Base-by-base conservation (phyloP, 2,888 invertebrate species). In the Tribolium freemani region DNA sequence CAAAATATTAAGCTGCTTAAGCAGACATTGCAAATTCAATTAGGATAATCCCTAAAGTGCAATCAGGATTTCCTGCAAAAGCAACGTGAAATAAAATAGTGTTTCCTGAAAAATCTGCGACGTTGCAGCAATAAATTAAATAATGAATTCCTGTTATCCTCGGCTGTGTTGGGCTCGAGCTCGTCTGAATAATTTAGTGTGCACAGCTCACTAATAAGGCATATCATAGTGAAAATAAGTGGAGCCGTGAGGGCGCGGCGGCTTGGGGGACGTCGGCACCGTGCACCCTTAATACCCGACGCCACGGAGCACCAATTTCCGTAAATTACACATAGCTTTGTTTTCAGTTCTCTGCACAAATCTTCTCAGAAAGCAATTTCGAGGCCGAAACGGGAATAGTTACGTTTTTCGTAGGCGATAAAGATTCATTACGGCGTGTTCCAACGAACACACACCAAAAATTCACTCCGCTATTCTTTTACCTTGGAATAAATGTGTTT, bases 311-410 rank as follows among this genome's bases (percentile, higher is more conserved):
- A 85, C 86, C 87, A 86, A 87, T 88, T 88, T 87, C 85, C 88
- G 84, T 87, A 88, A 88, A 88, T 88, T 87, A 88, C 87, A 87
- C 85, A 86, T 84, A 85, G 87, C 87, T 88, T 88, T 88, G 88
- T 88, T 88, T 88, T 84, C 84, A 82, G 84, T 83, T 82, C 82
- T 82, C 83, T 82, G 84, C 86, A 87, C 87, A 88, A 88, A 88
- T 88, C 87, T 87, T 85, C 85, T 83, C 86, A 83, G 85, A 87
- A 88, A 87, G 87, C 87, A 87, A 87, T 87, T 87, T 85, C 83
- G 83, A 82, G 80, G 78, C 80, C 79, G 79, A 80, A 81, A 82
- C 80, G 81, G 83, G 83, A 84, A 84, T 83, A 85, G 86, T 85
- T 85, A 84, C 83, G 85, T 86, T 86, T 86, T 86, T 86, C 85